Conservation (phyloP, 2,797 vertebrate species). For the Eulemur coronatus region DNA sequence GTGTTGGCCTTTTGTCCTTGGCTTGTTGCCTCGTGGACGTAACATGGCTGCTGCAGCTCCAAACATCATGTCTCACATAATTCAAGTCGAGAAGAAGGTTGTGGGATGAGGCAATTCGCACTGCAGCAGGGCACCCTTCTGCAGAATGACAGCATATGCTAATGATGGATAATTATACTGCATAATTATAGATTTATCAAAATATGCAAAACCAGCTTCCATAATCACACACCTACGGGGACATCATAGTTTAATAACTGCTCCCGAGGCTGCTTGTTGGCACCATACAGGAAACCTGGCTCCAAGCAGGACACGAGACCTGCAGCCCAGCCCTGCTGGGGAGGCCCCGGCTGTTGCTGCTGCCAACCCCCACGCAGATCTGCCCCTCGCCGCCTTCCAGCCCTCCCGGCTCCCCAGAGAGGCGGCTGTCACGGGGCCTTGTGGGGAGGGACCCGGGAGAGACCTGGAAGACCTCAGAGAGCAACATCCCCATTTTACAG, state of each 20-base stretch:
- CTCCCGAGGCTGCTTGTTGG: background rate
- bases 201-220: slow-evolving; percentile 46
- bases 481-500: background rate
- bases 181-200: slow-evolving; percentile 75
- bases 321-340: background rate
- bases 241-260: slow-evolving; percentile 39
- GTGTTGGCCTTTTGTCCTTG: background rate
- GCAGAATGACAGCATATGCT: slow-evolving; percentile 43
- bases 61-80: background rate
- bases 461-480: background rate
- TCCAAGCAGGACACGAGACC: accelerated
- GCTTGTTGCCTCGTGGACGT: background rate
- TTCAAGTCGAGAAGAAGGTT: background rate
- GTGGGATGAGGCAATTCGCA: background rate
- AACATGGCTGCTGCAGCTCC: background rate
- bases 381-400: accelerated
- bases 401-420: background rate
- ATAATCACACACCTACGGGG: slow-evolving; percentile 64
- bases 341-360: background rate
- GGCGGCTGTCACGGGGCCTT: background rate
- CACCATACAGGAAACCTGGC: accelerated
- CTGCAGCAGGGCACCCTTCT: slow-evolving; percentile 33
- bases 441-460: background rate
- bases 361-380: accelerated
- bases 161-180: slow-evolving; percentile 63